Evolutionary conservation across 2,113 vertebrate genomes (phyloP), one percentile per base, ranked within the genome.

Genomic region (Arothron firmamentum): DNA sequence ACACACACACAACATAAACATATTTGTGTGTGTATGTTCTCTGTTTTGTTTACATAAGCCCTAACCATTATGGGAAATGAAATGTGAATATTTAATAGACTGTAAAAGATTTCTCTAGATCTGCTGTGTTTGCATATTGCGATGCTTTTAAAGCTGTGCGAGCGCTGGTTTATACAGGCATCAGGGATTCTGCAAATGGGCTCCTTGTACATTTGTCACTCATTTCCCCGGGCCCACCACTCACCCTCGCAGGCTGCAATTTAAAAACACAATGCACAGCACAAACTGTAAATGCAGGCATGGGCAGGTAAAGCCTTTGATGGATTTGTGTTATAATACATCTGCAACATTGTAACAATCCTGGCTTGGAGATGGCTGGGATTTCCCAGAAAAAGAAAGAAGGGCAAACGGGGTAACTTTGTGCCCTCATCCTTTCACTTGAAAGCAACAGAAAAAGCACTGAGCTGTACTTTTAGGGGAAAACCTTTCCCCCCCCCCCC

Each of bases 91-190:
- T 85, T 87, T 85, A 81, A 80, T 83, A 61, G 38, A 31, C 59
- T 78, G 52, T 79, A 77, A 81, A 70, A 59, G 56, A 55, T 51
- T 68, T 65, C 74, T 75, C 57, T 56, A 31, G 16, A 77, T 72
- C 43, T 75, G 85, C 79, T 69, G 68, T 28, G 72, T 85, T 73
- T 86, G 82, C 84, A 81, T 82, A 74, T 85, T 83, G 75, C 82
- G 83, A 77, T 83, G 82, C 81, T 83, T 81, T 82, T 81, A 81
- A 84, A 52, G 53, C 79, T 55, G 43, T 13, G 43, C 4, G 43
- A 17, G 43, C 13, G 43, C 13, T 16, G 14, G 15, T 71, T 59
- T 79, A 71, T 81, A 77, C 81, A 76, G 62, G 70, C 77, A 63
- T 76, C 77, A 31, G 53, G 53, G 64, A 62, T 45, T 80, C 56